These are phyloP conservation scores for Pseudomyrmex dendroicus DNA, from an alignment of 1,140 invertebrate species.

Conservation along the genomic window DNA sequence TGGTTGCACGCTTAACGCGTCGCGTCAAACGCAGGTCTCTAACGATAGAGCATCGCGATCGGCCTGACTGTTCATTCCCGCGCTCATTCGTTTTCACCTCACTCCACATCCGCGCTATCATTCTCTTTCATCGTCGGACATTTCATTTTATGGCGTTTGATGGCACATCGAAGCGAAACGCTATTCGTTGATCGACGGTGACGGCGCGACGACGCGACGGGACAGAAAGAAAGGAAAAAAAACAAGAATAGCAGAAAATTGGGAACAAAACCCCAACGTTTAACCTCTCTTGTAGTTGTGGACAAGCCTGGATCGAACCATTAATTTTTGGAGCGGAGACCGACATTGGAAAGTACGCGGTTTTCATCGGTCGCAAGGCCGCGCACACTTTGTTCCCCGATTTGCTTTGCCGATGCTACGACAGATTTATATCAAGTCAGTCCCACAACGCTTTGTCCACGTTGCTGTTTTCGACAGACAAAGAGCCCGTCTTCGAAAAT, in stretches of 20 bases:
- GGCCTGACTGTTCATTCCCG: conserved; percentile 42
- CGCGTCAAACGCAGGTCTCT: conserved; percentile 50
- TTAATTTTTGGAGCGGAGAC: conserved; percentile 54
- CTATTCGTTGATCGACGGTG: conserved; percentile 53
- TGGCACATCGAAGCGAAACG: conserved; percentile 55
- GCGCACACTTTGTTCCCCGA: conserved; percentile 20
- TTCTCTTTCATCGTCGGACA: conserved; percentile 60
- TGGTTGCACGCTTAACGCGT: conserved; percentile 37
- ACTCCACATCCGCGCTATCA: conserved; percentile 32
- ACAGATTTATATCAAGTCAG: conserved; percentile 49
- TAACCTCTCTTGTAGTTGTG: conserved; percentile 56
- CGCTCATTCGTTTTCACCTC: conserved; percentile 55
- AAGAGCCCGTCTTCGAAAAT: conserved; percentile 38
- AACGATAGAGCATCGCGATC: conserved; percentile 46
- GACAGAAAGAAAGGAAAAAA: conserved; percentile 34
- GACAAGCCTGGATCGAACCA: conserved; percentile 47
- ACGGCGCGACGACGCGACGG: conserved; percentile 40
- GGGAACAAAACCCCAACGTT: conserved; percentile 54
- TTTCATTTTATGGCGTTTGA: conserved; percentile 62
- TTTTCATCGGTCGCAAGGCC: conserved; percentile 50
- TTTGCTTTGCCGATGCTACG: conserved; percentile 21
- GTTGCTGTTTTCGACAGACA: conserved; percentile 23
- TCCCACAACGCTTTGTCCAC: background rate
- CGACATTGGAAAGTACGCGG: conserved; percentile 54
- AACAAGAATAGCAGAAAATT: conserved; percentile 55